phyloP scores from a whole-genome alignment of 1,140 invertebrate species.

The Babylonia areolata region DNA sequence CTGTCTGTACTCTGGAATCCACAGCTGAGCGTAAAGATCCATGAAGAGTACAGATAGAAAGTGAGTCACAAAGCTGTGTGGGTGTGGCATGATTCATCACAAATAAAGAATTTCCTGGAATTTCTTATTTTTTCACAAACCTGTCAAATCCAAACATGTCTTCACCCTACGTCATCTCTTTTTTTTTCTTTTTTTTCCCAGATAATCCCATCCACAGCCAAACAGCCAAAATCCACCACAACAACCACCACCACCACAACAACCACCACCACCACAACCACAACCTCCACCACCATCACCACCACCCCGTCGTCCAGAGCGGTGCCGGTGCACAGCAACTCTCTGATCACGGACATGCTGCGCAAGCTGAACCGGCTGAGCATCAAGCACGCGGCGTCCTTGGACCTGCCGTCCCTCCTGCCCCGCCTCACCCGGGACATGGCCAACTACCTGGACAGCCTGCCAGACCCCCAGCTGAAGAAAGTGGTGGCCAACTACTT shows the following conservation, averaged over 20 bases:
- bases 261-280: conserved; percentile 23
- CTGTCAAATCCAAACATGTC: no score
- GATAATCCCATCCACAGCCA: background rate
- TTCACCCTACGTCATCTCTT: background rate
- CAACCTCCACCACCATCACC: conserved; percentile 10
- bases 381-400: background rate
- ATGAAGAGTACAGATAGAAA: no score
- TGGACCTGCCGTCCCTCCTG: background rate
- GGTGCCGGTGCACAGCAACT: background rate
- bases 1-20: no score
- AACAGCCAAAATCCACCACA: conserved; percentile 4
- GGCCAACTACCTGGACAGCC: background rate
- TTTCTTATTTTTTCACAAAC: no score
- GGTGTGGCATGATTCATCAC: no score
- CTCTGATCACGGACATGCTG: background rate
- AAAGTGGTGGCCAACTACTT: conserved; percentile 16
- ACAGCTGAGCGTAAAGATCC: no score
- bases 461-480: background rate
- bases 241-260: conserved; percentile 28
- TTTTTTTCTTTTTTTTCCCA: background rate
- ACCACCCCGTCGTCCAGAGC: background rate
- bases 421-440: conserved; percentile 14
- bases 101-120: no score
- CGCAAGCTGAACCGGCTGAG: background rate
- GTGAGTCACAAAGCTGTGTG: no score